Evolutionary conservation across 2,888 invertebrate species (phyloP).

Genomic region (Litoditis marina): DNA sequence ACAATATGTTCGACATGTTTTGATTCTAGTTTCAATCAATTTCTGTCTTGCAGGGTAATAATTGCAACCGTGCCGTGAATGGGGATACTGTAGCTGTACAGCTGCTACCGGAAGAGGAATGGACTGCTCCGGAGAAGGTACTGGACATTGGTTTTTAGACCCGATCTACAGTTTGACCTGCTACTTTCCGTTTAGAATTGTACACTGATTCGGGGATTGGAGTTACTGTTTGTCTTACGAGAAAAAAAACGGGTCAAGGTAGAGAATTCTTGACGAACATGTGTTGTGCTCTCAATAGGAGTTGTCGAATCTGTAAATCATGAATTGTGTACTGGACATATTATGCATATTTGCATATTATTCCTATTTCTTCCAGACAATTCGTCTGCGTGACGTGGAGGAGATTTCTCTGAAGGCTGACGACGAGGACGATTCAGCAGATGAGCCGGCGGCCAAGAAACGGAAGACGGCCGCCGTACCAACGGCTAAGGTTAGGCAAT

Average conservation of each 20-base stretch:
- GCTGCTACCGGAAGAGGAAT: slow-evolving; percentile 80
- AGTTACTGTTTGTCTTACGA: too few species aligned
- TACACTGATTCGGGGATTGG: too few species aligned
- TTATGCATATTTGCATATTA: too few species aligned
- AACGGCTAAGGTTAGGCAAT: slow-evolving; percentile 69
- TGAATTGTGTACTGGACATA: too few species aligned
- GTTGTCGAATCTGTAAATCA: too few species aligned
- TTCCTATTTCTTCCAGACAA: slow-evolving; percentile 10
- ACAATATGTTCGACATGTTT: too few species aligned
- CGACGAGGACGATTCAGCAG: slow-evolving; percentile 38
- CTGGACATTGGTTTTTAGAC: neutral
- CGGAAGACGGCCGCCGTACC: slow-evolving; percentile 64
- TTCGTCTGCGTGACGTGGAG: slow-evolving; percentile 41
- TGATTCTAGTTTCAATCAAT: too few species aligned
- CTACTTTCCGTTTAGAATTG: too few species aligned
- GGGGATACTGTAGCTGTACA: slow-evolving; percentile 86
- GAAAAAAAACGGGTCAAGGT: too few species aligned
- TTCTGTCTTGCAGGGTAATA: slow-evolving; percentile 65
- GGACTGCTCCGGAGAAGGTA: slow-evolving; percentile 74
- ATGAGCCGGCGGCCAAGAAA: slow-evolving; percentile 35
- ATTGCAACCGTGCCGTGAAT: slow-evolving; percentile 88
- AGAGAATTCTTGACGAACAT: too few species aligned
- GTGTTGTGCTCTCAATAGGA: too few species aligned
- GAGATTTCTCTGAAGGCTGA: slow-evolving; percentile 35
- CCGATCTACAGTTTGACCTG: neutral